Conservation (phyloP, 2,113 vertebrate genomes). For the Ursus arctos region DNA sequence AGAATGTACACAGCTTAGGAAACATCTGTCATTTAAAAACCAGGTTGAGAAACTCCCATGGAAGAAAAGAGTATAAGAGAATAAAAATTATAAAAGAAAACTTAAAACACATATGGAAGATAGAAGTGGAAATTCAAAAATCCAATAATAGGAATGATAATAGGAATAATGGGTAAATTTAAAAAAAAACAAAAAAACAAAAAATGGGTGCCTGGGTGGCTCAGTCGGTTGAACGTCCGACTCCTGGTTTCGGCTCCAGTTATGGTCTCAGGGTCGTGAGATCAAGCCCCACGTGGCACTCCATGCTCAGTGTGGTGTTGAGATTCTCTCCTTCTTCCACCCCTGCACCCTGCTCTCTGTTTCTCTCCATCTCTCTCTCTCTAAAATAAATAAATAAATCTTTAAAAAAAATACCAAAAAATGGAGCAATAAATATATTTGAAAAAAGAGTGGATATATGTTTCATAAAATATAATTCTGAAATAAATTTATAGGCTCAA, state of each 20-base stretch:
- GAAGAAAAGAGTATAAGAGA: neutral
- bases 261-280: too few relatives aligned
- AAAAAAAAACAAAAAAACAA: neutral
- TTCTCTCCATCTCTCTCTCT: too few relatives aligned
- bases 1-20: slow-evolving; percentile 18
- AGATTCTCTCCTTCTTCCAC: too few relatives aligned
- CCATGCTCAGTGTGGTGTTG: too few relatives aligned
- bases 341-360: too few relatives aligned
- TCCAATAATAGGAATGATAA: neutral
- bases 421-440: neutral
- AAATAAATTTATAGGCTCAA: neutral
- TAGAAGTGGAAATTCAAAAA: slow-evolving; percentile 21
- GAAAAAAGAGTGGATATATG: neutral
- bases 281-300: too few relatives aligned
- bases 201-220: neutral
- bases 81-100: neutral
- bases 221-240: too few relatives aligned
- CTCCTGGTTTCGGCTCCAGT: too few relatives aligned
- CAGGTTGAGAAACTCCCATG: neutral
- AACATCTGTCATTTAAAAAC: neutral
- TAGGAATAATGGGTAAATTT: neutral
- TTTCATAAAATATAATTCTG: neutral
- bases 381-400: too few relatives aligned
- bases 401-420: neutral
- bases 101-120: neutral